Evolutionary conservation across 2,888 invertebrate genomes (phyloP), one percentile per base, ranked within the genome.

Genomic region (Netelia fuscicornis): DNA sequence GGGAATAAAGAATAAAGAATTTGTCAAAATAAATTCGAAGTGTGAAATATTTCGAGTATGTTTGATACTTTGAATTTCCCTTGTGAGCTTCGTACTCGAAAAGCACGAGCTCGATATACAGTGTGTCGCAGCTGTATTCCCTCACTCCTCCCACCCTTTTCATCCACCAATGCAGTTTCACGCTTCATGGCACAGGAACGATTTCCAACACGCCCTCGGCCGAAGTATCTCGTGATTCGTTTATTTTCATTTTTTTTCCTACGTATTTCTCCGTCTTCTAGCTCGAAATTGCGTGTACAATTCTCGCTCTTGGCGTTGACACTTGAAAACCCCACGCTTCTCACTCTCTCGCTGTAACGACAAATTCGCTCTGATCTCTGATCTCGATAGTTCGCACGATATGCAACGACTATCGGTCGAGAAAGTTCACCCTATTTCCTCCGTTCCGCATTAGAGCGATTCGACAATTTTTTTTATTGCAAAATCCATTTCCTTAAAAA

Each of bases 131-230:
- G 48, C 44, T 25, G 10, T 54, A 58, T 44, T 72, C 44, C 70
- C 42, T 37, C 56, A 71, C 67, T 74, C 30, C 62, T 70, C 52
- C 67, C 67, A 11, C 23, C 6, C 37, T 37, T 54, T n/a, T 3
- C 13, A 54, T 54, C 17, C 58, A 10, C 13, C 23, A 10, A 9
- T 56, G 48, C 76, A 62, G 20, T 81, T 84, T 84, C 77, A 84
- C 77, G 84, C 84, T 74, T 64, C 72, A 44, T 52, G 65, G 81
- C 74, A 64, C 81, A 84, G 56, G 48, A 78, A 81, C 72, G 67
- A 77, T 84, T 84, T 78, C 48, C 81, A 77, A 81, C 74, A 77
- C 68, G 23, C 67, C 25, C 30, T 52, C 20, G 67, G 60, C 23
- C 17, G 60, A 74, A 20, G 77, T 74, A 37, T 52, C 54, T 6